Evolutionary conservation across 1,140 invertebrate genomes (phyloP), one percentile per base, ranked within the genome.

Genomic region (Eufriesea mexicana): DNA sequence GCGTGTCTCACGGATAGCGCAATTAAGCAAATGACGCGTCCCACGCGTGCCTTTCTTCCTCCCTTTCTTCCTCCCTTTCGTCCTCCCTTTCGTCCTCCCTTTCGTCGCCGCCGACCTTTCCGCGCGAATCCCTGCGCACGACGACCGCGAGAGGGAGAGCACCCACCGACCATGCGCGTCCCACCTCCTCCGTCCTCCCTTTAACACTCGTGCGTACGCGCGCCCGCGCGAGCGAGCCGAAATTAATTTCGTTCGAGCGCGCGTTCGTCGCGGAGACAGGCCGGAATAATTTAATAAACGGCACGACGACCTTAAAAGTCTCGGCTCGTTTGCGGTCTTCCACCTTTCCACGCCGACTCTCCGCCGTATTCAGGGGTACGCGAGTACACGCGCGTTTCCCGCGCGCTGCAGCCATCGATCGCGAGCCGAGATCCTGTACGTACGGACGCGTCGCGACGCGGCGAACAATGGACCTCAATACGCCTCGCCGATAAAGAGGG

Each of bases 11-110:
- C 68, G 88, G 59, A 89, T 87, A 78, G 87, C 84, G 86, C 88
- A 90, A 90, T 90, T 90, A 90, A 88, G 89, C 89, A 90, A 90
- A 90, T 88, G 86, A 83, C 86, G 86, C 88, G 86, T 86, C 83
- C 89, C 83, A 88, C 88, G 85, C 89, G 79, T 77, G 79, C 57
- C 76, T 62, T 64, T 68, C 49, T 66, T 66, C n/a, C 47, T 18
- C 45, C 71, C 54, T 28, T 68, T 35, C 57, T 28, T 35, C 35
- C 35, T 35, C 35, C 35, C 35, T 35, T 35, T 35, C 35, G 1
- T 35, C 4, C 5, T 16, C 16, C 51, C 7, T 28, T 54, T 28
- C 75, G n/a, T 35, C 35, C 35, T 35, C 35, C 35, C 35, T 35
- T 35, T 35, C 35, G 1, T 35, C 4, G 0, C 4, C 16, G n/a